Evolutionary conservation across 2,797 vertebrate genomes (phyloP), one percentile per base, ranked within the genome.

Genomic region (Picus viridis): DNA sequence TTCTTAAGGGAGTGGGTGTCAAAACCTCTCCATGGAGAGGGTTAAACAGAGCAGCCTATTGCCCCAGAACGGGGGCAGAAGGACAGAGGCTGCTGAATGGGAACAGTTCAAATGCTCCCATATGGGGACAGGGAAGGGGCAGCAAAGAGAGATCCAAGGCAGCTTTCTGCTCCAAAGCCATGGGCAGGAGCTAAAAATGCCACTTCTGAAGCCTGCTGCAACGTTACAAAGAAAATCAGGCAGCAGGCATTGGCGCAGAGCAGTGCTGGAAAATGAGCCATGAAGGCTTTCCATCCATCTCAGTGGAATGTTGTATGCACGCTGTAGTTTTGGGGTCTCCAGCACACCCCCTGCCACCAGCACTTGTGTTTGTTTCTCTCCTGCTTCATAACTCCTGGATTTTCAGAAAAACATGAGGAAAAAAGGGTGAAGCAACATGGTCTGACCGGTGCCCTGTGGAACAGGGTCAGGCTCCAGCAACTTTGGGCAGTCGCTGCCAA

Each of bases 261-360:
- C 47, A 36, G 18, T 2, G 7, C 4, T 58, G 58, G 45, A 39
- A 81, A 79, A 47, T 2, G 16, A 80, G 16, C 47, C 32, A 19
- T 1, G 15, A 9, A 39, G 30, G 49, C 64, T 84, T 43, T 26
- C 59, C 49, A n/a, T 2, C 12, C 8, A 63, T 53, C 15, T 53
- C 9, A 6, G 15, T 16, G 54, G n/a, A 74, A 63, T 2, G 2
- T 6, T 62, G 56, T 59, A 61, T 0, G 1, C 29, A 53, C 0
- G 3, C 57, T 62, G 41, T 27, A 47, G 49, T 51, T 89, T 1
- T 73, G 32, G 56, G 56, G 32, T 78, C 67, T 62, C 26, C 57
- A 41, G 10, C 11, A 15, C 16, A 63, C 56, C 32, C 20, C 43
- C 22, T 51, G 15, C 4, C 72, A 77, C 47, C 18, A 59, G 29